A percentile compares a stretch with the other conserved stretches of the same genome.
phyloP scores from a whole-genome alignment of 2,797 vertebrate species.

The Anolis apletophallus region DNA sequence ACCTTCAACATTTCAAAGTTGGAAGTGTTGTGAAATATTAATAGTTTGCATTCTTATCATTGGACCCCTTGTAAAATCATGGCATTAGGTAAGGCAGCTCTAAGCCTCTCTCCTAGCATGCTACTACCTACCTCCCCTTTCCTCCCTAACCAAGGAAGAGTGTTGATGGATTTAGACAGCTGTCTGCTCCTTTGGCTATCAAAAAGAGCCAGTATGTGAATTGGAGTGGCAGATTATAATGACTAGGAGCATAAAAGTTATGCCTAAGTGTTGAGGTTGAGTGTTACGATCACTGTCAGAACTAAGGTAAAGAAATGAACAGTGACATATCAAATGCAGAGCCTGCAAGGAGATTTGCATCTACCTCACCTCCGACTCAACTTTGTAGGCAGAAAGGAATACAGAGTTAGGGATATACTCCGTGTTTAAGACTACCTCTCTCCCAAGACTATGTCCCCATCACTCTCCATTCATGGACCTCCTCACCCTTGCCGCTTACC shows the following conservation, averaged over 20 bases:
- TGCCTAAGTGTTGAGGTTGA: constrained; percentile 10
- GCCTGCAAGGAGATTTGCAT: constrained; percentile 17
- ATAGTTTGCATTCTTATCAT: background rate
- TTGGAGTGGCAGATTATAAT: constrained; percentile 19
- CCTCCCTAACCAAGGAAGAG: background rate
- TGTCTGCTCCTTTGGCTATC: constrained; percentile 31
- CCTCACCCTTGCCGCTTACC: no score
- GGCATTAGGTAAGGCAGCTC: background rate
- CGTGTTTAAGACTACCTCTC: no score
- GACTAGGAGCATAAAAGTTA: constrained; percentile 12
- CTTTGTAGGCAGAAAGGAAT: background rate
- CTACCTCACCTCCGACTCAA: constrained; percentile 13
- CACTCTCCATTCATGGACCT: no score
- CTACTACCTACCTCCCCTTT: background rate
- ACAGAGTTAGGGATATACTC: no score
- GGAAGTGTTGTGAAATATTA: constrained; percentile 16
- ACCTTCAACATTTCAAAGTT: background rate
- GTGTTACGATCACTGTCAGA: constrained; percentile 6
- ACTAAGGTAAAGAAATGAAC: background rate
- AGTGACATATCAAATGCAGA: constrained; percentile 10
- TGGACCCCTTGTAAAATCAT: background rate
- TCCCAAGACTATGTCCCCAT: no score
- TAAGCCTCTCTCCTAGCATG: background rate
- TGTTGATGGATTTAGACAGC: constrained; percentile 20
- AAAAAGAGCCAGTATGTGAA: constrained; percentile 22